Base-by-base conservation (phyloP, 2,113 vertebrate genomes). In the Colaptes auratus region DNA sequence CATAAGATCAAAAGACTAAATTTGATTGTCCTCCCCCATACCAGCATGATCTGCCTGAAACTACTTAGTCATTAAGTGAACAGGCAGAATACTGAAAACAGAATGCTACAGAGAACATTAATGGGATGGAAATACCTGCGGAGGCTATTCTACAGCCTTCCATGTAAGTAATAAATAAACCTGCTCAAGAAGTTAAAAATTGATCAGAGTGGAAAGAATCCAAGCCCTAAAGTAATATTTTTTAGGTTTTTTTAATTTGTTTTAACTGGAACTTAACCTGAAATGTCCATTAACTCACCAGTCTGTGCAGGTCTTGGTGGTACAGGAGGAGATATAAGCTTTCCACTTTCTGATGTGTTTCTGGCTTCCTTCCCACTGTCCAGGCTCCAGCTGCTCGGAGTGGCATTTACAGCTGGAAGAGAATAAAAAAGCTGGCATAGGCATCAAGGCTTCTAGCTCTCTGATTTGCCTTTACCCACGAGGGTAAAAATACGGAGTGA, bases 311-410 rank as follows among this genome's bases (percentile, higher is more conserved):
- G 99, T 96, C 99, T 98, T 95, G 99, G 99, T 97, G 99, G 99
- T 74, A 99, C 98, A 88, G 99, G 99, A 97, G 99, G 99, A 96
- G 98, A 98, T 77, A 98, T 94, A 92, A 98, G 97, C 96, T 98
- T 99, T 98, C 98, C 98, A 98, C 98, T 97, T 90, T 99, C 99
- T 97, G 98, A 98, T 95, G 98, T 97, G 96, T 93, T 98, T 93
- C 98, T 98, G 94, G 98, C 98, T 98, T 98, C 98, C 95, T 99
- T 99, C 92, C 98, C 98, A 97, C 98, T 99, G 97, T 99, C 99
- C 97, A 99, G 98, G 98, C 99, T 99, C 99, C 99, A 99, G 98
- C 99, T 99, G 98, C 99, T 99, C 55, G 98, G 98, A 9, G 99
- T 98, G 94, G 98, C 96, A 74, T 98, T 99, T 97, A 99, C 98